A percentile compares a stretch with the other conserved stretches of the same genome.
Evolutionary conservation across 2,888 invertebrate species (phyloP).

Genomic region (Steinernema carpocapsae): DNA sequence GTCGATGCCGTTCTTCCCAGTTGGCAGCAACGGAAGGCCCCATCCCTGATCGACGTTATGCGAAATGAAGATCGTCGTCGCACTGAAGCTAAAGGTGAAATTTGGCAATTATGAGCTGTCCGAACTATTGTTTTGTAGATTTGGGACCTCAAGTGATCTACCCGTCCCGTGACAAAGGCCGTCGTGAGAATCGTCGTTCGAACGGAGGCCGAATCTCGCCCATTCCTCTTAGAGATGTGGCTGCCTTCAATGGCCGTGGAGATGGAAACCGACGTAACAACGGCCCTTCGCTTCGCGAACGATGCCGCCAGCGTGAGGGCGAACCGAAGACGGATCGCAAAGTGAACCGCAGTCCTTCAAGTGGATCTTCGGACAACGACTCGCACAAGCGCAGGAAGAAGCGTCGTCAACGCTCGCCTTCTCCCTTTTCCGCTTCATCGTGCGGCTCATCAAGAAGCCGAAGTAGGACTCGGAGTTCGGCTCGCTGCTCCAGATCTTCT

Average conservation of each 20-base stretch:
- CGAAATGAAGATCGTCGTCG: slow-evolving; percentile 30
- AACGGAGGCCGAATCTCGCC: background rate
- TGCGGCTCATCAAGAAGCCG: background rate
- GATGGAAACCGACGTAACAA: background rate
- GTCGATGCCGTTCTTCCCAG: slow-evolving; percentile 8
- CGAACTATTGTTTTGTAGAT: background rate
- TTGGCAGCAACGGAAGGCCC: slow-evolving; percentile 14
- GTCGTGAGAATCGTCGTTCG: background rate
- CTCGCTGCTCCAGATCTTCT: background rate
- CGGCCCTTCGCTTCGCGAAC: background rate
- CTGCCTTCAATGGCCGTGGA: background rate
- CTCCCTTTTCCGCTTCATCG: background rate
- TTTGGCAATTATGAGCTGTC: too few species aligned
- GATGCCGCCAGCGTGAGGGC: slow-evolving; percentile 19
- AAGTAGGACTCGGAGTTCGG: background rate
- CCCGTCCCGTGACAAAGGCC: background rate
- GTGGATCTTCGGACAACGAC: background rate
- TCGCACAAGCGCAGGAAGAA: background rate
- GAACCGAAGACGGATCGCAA: background rate
- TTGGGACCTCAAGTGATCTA: slow-evolving; percentile 15
- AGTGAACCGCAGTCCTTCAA: background rate
- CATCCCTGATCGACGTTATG: slow-evolving; percentile 27
- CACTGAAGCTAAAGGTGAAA: slow-evolving; percentile 10
- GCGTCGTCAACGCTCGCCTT: background rate
- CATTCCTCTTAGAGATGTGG: background rate